Percentiles rank a stretch among this genome's conserved stretches.
phyloP scores from a whole-genome alignment of 2,113 vertebrate species.

The Lasiurus cinereus region DNA sequence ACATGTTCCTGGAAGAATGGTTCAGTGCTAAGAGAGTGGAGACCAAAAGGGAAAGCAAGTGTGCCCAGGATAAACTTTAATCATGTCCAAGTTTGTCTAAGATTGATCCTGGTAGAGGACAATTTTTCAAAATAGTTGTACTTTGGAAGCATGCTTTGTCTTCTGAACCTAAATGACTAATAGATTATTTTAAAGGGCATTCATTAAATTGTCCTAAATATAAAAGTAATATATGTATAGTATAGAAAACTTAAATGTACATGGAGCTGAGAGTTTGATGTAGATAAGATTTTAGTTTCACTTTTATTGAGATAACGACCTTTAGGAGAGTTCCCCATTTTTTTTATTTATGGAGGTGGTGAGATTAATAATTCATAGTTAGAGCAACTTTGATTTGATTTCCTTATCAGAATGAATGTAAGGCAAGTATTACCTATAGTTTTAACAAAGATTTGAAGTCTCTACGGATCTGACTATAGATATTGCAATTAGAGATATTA shows the following conservation, averaged over 20 bases:
- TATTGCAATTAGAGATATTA: neutral
- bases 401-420: neutral
- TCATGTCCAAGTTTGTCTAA: neutral
- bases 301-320: neutral
- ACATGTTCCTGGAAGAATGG: neutral
- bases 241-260: neutral
- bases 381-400: conserved; percentile 1
- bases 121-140: conserved; percentile 47
- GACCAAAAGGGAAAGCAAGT: neutral
- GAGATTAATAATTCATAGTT: neutral
- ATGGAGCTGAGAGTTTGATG: neutral
- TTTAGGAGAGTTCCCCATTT: neutral
- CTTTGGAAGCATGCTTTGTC: neutral
- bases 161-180: conserved; percentile 6
- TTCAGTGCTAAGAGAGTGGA: neutral
- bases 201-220: conserved; percentile 55
- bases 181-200: conserved; percentile 47
- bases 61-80: neutral
- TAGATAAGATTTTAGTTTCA: neutral
- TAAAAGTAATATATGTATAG: neutral
- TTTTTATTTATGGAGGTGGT: neutral
- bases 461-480: neutral
- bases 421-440: neutral
- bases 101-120: neutral
- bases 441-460: neutral